Conservation (phyloP, 2,888 invertebrate genomes). For the Apamea anceps region DNA sequence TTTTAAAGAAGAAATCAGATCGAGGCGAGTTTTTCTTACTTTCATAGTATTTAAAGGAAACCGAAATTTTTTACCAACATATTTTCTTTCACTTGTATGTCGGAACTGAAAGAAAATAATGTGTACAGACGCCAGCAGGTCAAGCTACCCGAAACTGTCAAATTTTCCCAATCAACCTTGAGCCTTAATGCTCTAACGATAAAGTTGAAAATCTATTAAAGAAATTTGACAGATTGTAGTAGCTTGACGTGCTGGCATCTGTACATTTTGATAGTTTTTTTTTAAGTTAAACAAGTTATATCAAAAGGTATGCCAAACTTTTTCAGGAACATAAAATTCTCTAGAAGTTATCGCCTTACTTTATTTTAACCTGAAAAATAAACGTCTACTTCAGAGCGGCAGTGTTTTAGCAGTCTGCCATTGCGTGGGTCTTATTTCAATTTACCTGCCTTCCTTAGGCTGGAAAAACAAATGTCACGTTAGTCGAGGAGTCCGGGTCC, state of each 20-base stretch:
- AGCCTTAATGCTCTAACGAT: too few species aligned
- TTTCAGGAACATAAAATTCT: background rate
- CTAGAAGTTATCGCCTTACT: slow-evolving; percentile 14
- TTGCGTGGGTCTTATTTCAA: slow-evolving; percentile 31
- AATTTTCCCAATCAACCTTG: too few species aligned
- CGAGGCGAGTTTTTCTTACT: background rate
- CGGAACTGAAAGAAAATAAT: too few species aligned
- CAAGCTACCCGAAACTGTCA: too few species aligned
- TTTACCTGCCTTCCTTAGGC: slow-evolving; percentile 43
- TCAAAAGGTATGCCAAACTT: slow-evolving; percentile 2
- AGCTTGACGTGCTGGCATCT: too few species aligned
- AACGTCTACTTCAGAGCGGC: slow-evolving; percentile 24
- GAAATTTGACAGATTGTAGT: too few species aligned
- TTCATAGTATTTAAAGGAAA: background rate
- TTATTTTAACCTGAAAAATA: slow-evolving; percentile 55
- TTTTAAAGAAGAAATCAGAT: background rate
- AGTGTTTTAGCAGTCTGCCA: slow-evolving; percentile 31
- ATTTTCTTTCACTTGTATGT: background rate
- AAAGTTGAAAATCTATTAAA: too few species aligned
- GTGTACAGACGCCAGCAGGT: too few species aligned
- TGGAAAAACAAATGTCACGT: slow-evolving; percentile 37
- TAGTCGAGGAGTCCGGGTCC: slow-evolving; percentile 33
- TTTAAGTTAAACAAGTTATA: too few species aligned
- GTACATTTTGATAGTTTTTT: too few species aligned
- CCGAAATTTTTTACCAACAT: background rate